phyloP scores from a whole-genome alignment of 2,113 vertebrate genomes.

The Daboia siamensis region DNA sequence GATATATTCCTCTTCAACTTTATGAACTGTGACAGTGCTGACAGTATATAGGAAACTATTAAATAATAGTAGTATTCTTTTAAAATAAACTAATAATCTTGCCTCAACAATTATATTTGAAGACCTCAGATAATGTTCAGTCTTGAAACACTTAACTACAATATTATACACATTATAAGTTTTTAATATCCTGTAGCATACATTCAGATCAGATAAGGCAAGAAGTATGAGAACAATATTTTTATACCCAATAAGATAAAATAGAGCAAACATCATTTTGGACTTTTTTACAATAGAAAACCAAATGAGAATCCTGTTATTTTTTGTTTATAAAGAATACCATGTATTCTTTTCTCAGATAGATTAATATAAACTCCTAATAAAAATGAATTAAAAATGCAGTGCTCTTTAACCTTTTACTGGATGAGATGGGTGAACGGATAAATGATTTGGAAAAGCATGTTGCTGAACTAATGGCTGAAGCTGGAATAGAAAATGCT shows the following conservation, averaged over 20 bases:
- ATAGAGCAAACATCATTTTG: neutral
- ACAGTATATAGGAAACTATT: neutral
- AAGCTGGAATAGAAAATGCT: slow-evolving; percentile 76
- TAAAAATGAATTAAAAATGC: neutral
- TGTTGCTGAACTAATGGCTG: slow-evolving; percentile 78
- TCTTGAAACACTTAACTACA: neutral
- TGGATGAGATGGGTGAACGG: slow-evolving; percentile 83
- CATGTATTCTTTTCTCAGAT: neutral
- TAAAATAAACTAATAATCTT: neutral
- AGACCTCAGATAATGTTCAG: neutral
- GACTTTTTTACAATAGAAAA: neutral
- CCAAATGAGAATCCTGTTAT: neutral
- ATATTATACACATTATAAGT: neutral
- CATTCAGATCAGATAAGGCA: neutral
- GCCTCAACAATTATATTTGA: neutral
- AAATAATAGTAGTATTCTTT: neutral
- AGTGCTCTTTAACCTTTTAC: slow-evolving; percentile 70
- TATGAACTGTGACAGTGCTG: neutral
- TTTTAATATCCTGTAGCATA: neutral
- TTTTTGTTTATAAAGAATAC: neutral
- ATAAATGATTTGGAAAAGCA: slow-evolving; percentile 79
- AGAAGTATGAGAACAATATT: neutral
- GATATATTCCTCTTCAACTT: neutral
- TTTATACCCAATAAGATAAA: neutral
- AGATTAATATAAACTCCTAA: neutral